Conservation (phyloP, 1,140 invertebrate genomes). For the Leptinotarsa lineolata region DNA sequence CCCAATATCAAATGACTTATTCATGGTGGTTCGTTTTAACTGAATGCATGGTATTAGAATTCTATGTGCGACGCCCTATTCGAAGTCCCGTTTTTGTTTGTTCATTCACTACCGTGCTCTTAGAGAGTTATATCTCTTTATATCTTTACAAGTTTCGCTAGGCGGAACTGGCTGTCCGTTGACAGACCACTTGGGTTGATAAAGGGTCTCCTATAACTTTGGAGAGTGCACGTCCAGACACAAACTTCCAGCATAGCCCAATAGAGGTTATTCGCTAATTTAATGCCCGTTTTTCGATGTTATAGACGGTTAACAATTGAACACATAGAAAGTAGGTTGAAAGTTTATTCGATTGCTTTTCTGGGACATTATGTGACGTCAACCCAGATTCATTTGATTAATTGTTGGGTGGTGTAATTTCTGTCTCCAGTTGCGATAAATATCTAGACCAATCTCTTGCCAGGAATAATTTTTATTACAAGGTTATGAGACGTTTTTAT, state of each 20-base stretch:
- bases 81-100: not conserved
- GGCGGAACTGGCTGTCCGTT: constrained; percentile 29
- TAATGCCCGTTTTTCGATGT: constrained; percentile 20
- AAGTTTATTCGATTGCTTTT: not conserved
- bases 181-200: constrained; percentile 29
- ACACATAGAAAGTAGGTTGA: constrained; percentile 20
- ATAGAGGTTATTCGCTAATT: constrained; percentile 26
- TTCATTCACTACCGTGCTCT: not conserved
- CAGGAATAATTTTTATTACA: too few relatives aligned
- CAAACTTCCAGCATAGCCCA: constrained; percentile 15
- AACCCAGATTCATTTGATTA: too few relatives aligned
- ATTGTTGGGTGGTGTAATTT: too few relatives aligned
- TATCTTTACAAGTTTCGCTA: constrained; percentile 20
- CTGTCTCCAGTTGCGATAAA: too few relatives aligned
- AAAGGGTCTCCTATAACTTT: constrained; percentile 27
- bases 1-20: too few relatives aligned
- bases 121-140: constrained; percentile 11
- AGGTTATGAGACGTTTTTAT: too few relatives aligned
- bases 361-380: not conserved
- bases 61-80: too few relatives aligned
- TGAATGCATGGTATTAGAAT: too few relatives aligned
- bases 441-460: too few relatives aligned
- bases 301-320: constrained; percentile 9
- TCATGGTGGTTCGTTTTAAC: too few relatives aligned
- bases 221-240: constrained; percentile 18